A percentile compares a stretch with the other conserved stretches of the same genome.
Conservation (phyloP, 2,113 vertebrate species). For the Mobula hypostoma region DNA sequence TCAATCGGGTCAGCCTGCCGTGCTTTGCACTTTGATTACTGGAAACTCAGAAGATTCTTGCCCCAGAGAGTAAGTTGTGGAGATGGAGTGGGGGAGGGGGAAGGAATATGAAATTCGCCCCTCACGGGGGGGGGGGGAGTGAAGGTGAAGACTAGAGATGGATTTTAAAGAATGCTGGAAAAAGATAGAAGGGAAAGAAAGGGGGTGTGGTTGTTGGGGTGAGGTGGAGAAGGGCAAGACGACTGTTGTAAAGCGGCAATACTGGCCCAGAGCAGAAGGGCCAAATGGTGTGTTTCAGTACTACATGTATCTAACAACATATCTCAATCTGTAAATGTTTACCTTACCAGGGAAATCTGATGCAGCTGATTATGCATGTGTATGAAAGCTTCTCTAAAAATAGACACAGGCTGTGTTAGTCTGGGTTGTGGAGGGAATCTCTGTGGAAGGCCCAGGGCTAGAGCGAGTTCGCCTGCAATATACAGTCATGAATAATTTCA, state of each 20-base stretch:
- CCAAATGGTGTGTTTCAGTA: background rate
- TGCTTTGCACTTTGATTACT: too few species aligned
- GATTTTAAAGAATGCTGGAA: too few species aligned
- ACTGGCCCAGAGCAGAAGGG: background rate
- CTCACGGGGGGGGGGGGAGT: too few species aligned
- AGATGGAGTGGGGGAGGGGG: too few species aligned
- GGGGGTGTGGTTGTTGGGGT: too few species aligned
- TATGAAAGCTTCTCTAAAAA: background rate
- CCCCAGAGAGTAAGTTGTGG: too few species aligned
- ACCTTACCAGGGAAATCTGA: background rate
- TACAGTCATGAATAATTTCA: background rate
- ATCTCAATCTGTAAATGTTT: background rate
- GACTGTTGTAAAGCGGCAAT: background rate
- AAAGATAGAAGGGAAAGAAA: too few species aligned
- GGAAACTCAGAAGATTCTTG: too few species aligned
- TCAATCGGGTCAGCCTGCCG: too few species aligned
- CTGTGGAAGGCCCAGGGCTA: background rate
- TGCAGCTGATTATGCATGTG: background rate
- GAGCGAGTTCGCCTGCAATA: background rate
- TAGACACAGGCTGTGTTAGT: background rate
- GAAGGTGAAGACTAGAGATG: too few species aligned
- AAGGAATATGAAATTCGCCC: too few species aligned
- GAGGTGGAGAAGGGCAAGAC: too few species aligned
- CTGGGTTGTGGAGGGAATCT: background rate
- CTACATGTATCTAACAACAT: background rate